Percentiles rank a stretch among this genome's conserved stretches.
Conservation (phyloP, 2,888 invertebrate genomes). For the Penaeus monodon region DNA sequence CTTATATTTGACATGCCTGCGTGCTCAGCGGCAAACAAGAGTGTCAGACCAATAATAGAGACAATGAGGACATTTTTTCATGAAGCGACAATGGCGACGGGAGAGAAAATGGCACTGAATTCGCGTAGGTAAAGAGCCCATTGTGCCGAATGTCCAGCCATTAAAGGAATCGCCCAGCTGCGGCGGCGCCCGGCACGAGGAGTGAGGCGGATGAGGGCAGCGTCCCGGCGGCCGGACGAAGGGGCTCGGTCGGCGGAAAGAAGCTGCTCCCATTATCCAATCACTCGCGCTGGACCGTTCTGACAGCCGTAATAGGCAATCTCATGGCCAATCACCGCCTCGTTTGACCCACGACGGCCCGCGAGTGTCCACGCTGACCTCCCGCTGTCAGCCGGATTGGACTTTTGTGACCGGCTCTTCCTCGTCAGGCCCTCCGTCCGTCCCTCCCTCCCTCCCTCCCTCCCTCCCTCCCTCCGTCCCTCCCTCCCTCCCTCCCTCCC, state of each 20-base stretch:
- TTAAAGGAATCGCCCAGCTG: no score
- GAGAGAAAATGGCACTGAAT: no score
- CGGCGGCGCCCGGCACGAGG: no score
- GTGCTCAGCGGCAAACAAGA: no score
- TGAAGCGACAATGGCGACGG: no score
- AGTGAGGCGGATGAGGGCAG: no score
- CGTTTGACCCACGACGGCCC: slow-evolving; percentile 42
- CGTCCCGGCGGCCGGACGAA: neutral
- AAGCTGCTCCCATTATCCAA: slow-evolving; percentile 50
- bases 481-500: neutral
- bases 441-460: neutral
- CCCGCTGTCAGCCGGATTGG: slow-evolving; percentile 33
- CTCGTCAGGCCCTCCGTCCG: neutral
- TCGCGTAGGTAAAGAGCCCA: no score
- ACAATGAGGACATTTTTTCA: no score
- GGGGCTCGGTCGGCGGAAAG: slow-evolving; percentile 30
- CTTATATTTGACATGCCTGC: no score
- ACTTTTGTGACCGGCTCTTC: slow-evolving; percentile 23
- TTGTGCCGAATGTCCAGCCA: no score
- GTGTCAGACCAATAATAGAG: no score
- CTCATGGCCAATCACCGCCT: slow-evolving; percentile 48
- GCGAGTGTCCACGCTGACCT: neutral
- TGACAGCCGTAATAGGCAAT: slow-evolving; percentile 57
- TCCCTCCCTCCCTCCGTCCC: neutral
- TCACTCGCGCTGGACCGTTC: slow-evolving; percentile 42